Percentiles rank a stretch among this genome's conserved stretches.
Evolutionary conservation across 2,888 invertebrate genomes (phyloP).

Genomic region (Drosophila bunnanda): DNA sequence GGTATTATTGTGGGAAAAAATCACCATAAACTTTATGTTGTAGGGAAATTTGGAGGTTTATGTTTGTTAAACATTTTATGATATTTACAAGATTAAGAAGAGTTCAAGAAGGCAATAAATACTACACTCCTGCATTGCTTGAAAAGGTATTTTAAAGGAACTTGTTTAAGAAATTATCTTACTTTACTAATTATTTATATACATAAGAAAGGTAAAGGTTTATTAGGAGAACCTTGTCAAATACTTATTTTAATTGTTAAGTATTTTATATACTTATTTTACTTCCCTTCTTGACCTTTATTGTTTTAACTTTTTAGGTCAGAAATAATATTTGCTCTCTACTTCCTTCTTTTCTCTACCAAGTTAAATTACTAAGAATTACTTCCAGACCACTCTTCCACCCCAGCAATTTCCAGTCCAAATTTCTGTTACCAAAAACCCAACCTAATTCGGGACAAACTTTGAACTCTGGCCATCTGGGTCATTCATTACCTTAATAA

Average conservation of each 20-base stretch:
- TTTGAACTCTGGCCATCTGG: conserved; percentile 10
- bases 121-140: neutral
- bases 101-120: neutral
- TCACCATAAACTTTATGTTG: conserved; percentile 3
- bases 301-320: neutral
- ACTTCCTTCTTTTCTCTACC: neutral
- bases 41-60: neutral
- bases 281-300: neutral
- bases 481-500: conserved; percentile 28
- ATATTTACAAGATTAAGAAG: neutral
- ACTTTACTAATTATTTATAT: no score
- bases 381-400: neutral
- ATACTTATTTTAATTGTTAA: neutral
- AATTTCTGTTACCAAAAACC: conserved; percentile 7
- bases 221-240: no score
- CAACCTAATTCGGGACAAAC: neutral
- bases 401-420: neutral
- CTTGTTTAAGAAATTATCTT: no score
- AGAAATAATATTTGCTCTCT: neutral
- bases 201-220: no score
- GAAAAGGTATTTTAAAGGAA: neutral
- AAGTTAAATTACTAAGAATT: conserved; percentile 7
- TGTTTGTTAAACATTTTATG: neutral
- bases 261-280: neutral
- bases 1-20: conserved; percentile 2